These are phyloP conservation scores for Nerophis ophidion DNA, from an alignment of 2,113 vertebrate species.

Conservation along the genomic window DNA sequence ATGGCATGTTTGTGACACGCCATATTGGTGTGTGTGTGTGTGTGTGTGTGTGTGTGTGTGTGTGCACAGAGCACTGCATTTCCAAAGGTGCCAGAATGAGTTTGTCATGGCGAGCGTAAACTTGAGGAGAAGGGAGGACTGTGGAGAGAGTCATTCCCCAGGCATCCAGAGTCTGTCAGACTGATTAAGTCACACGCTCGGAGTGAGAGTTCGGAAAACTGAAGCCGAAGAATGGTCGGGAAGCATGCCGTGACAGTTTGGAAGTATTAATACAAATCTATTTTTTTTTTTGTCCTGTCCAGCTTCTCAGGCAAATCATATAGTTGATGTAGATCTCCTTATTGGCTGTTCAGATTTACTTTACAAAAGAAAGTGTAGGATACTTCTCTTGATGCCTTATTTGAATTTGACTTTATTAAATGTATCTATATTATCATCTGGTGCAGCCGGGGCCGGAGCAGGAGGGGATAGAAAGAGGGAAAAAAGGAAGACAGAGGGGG, in stretches of 20 bases:
- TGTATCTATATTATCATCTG: too few species aligned
- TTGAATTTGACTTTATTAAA: too few species aligned
- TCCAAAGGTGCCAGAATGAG: constrained; percentile 79
- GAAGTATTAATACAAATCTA: constrained; percentile 54
- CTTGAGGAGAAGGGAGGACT: constrained; percentile 73
- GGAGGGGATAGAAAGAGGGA: too few species aligned
- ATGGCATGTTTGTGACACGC: constrained; percentile 30
- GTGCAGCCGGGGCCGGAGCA: too few species aligned
- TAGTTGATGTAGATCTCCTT: too few species aligned
- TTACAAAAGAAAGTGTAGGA: too few species aligned
- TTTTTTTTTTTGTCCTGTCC: too few species aligned
- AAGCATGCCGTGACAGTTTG: constrained; percentile 44
- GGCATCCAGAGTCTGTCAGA: constrained; percentile 86
- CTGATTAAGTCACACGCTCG: constrained; percentile 80
- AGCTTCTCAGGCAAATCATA: too few species aligned
- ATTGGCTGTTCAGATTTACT: too few species aligned
- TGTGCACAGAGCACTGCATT: constrained; percentile 56
- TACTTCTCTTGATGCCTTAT: too few species aligned
- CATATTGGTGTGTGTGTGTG: constrained; percentile 8
- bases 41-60: constrained; percentile 9
- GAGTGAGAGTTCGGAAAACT: constrained; percentile 69
- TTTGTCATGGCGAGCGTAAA: constrained; percentile 79
- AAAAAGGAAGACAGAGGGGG: too few species aligned
- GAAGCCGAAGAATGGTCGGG: constrained; percentile 57
- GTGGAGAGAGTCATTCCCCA: constrained; percentile 67